Evolutionary conservation across 1,140 invertebrate genomes (phyloP).

Genomic region (Diachasmimorpha longicaudata): DNA sequence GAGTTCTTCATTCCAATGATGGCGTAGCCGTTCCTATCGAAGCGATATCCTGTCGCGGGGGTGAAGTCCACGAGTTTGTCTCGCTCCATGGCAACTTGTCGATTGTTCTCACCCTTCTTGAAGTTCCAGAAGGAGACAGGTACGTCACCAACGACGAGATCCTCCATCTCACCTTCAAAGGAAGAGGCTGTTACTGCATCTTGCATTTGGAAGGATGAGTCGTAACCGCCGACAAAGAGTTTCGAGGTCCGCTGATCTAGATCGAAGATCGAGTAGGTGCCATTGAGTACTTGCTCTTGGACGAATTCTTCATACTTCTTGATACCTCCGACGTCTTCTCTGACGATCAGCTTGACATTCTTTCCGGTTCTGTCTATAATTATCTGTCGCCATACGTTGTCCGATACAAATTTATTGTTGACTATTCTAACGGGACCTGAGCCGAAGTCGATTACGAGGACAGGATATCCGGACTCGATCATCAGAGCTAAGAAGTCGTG

Average conservation of each 20-base stretch:
- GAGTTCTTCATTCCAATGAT: constrained; percentile 68
- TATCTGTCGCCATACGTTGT: constrained; percentile 91
- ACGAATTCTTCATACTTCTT: constrained; percentile 59
- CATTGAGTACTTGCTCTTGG: constrained; percentile 70
- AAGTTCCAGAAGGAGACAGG: constrained; percentile 97
- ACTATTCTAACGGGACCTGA: constrained; percentile 79
- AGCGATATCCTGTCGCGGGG: constrained; percentile 76
- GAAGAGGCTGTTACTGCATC: constrained; percentile 71
- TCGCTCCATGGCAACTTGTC: constrained; percentile 75
- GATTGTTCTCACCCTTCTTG: constrained; percentile 76
- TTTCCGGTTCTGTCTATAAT: constrained; percentile 87
- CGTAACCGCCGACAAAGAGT: constrained; percentile 90
- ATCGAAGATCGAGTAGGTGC: constrained; percentile 83
- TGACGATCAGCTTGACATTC: constrained; percentile 80
- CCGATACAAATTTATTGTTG: constrained; percentile 77
- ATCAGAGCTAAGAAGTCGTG: constrained; percentile 95
- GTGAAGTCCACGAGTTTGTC: constrained; percentile 70
- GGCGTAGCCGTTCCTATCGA: constrained; percentile 86
- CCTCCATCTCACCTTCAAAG: constrained; percentile 91
- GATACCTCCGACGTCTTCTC: constrained; percentile 73
- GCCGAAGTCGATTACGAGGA: constrained; percentile 87
- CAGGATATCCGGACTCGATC: constrained; percentile 85
- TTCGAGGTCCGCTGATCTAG: constrained; percentile 84
- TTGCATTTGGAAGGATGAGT: constrained; percentile 73
- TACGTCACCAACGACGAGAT: constrained; percentile 85